Percentiles rank a stretch among this genome's conserved stretches.
Evolutionary conservation across 2,113 vertebrate species (phyloP).

Genomic region (Sus scrofa): T2T-Sscrofa CM000812.6:179846501-179847000

Average conservation of each 20-base stretch:
- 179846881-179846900: too few species aligned
- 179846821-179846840: neutral
- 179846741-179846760: neutral
- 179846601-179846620: neutral
- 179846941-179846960: fast-evolving
- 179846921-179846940: neutral
- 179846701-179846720: neutral
- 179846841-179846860: neutral
- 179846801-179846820: neutral
- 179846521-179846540: too few species aligned
- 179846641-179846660: neutral
- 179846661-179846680: neutral
- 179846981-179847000: neutral
- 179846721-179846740: neutral
- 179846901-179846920: neutral
- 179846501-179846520: neutral
- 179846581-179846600: neutral
- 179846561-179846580: neutral
- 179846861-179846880: neutral
- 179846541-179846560: neutral
- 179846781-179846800: neutral
- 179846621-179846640: neutral
- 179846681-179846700: neutral
- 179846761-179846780: neutral
- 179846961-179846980: too few species aligned